Base-by-base conservation (phyloP, 2,797 vertebrate species). In the Artibeus jamaicensis region DNA sequence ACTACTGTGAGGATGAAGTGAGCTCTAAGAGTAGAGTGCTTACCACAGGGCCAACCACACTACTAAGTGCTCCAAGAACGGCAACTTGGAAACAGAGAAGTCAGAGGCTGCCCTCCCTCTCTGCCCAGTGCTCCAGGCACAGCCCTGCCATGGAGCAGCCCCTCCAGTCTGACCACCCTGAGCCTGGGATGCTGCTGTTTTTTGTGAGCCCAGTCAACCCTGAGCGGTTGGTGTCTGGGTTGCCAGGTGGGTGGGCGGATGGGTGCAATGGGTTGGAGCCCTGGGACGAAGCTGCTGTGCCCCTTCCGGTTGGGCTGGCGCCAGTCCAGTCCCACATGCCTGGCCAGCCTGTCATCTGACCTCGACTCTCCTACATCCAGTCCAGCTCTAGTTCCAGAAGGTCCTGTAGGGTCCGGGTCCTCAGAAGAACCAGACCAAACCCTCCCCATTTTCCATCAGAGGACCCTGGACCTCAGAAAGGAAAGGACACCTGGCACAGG, bases 261-360 rank as follows among this genome's bases (percentile, higher is more conserved):
- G 44, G 44, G 21, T 39, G n/a, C 57, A 50, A 71, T 67, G 42
- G 44, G 18, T 29, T 78, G 67, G 42, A 50, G 22, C 44, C 44
- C 82, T 46, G 55, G 24, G 16, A 70, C 1, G 1, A 19, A 79
- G 42, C 74, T 68, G 62, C 85, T 12, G 0, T 67, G 55, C 68
- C 82, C 68, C 67, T 94, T 96, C 94, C 93, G 81, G 71, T 92
- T 65, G 79, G 70, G 22, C 92, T 44, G 19, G 86, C 48, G 9
- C 76, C 50, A 32, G 65, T 89, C 86, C 77, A 65, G 76, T 62
- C 42, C 59, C 85, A 34, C 48, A 0, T 19, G 15, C 44, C 57
- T 22, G 26, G 65, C 65, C 53, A 46, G 50, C 37, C 44, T 19
- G 9, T 39, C 8, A 0, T 24, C 76, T 32, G 76, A n/a, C 65